Percentiles rank a stretch among this genome's conserved stretches.
Evolutionary conservation across 2,113 vertebrate species (phyloP).

Genomic region (Amia ocellicauda): DNA sequence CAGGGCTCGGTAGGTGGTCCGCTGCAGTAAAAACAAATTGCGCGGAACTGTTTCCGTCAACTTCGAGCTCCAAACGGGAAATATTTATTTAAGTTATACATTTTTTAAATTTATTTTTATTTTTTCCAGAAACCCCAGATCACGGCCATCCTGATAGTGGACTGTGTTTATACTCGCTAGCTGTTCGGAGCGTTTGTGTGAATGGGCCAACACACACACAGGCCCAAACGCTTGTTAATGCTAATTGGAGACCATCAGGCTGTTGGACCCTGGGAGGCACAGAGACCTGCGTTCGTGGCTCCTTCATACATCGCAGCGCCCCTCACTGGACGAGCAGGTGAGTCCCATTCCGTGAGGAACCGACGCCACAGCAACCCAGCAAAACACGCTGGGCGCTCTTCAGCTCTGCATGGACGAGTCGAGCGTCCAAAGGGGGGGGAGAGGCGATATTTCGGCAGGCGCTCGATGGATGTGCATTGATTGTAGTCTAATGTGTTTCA

Average conservation of each 20-base stretch:
- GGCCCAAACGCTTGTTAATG: slow-evolving; percentile 2
- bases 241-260: not conserved
- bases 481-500: no score
- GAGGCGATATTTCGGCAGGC: no score
- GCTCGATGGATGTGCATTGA: no score
- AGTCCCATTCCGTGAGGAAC: no score
- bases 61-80: not conserved
- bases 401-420: no score
- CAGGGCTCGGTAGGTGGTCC: slow-evolving; percentile 58
- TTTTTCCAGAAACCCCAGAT: not conserved
- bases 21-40: slow-evolving; percentile 48
- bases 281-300: not conserved
- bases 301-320: no score
- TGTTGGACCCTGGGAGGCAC: not conserved
- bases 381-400: no score
- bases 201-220: not conserved
- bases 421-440: no score
- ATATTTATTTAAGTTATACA: not conserved
- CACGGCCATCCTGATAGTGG: not conserved
- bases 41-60: slow-evolving; percentile 46
- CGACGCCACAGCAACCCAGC: no score
- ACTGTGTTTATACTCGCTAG: not conserved
- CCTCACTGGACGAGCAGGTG: no score
- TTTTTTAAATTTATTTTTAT: no score
- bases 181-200: not conserved